These are phyloP conservation scores for Anas platyrhynchos DNA, from an alignment of 2,113 vertebrate genomes.

Conservation along the genomic window DNA sequence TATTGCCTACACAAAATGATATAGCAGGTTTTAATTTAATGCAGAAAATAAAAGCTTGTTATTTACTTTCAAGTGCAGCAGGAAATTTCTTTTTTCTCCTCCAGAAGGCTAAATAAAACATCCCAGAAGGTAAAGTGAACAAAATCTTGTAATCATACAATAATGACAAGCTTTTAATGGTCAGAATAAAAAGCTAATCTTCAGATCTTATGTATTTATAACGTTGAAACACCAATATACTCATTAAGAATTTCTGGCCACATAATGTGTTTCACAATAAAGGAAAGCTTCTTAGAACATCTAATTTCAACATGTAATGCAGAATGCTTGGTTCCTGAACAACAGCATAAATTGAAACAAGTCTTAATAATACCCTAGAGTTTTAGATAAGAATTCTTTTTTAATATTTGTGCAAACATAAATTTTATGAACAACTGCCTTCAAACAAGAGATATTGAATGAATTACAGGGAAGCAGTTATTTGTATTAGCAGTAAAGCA, in stretches of 20 bases:
- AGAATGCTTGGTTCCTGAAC: background rate
- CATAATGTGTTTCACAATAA: background rate
- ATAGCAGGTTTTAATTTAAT: slow-evolving; percentile 56
- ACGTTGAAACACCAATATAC: slow-evolving; percentile 25
- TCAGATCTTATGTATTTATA: slow-evolving; percentile 18
- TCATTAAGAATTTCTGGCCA: slow-evolving; percentile 36
- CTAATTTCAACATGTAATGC: background rate
- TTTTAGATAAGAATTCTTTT: background rate
- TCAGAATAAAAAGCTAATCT: slow-evolving; percentile 35
- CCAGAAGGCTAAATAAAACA: slow-evolving; percentile 60
- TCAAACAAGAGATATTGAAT: background rate
- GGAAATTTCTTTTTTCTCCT: slow-evolving; percentile 44
- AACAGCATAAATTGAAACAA: background rate
- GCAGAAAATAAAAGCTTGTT: slow-evolving; percentile 58
- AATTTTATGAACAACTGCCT: background rate
- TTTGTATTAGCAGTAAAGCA: background rate
- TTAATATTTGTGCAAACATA: background rate
- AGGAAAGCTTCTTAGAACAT: background rate
- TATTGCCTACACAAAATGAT: slow-evolving; percentile 52
- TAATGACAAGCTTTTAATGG: slow-evolving; percentile 23
- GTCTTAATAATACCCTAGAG: background rate
- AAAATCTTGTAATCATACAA: slow-evolving; percentile 41
- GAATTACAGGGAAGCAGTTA: background rate
- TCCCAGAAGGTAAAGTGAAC: slow-evolving; percentile 32
- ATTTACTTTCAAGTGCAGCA: slow-evolving; percentile 64